phyloP scores from a whole-genome alignment of 1,140 invertebrate genomes.

The Anastatus disparis region DNA sequence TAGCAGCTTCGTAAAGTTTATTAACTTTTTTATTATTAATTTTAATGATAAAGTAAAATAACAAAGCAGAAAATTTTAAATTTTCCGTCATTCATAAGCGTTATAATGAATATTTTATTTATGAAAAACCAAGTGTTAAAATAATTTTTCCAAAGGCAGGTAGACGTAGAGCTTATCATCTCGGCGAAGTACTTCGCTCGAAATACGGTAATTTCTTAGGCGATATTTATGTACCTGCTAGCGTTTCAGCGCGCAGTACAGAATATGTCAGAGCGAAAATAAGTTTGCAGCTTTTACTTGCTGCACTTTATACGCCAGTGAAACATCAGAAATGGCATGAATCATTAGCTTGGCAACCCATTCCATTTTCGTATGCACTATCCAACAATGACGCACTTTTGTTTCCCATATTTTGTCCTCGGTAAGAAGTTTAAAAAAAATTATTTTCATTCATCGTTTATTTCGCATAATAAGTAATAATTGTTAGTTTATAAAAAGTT shows the following conservation, averaged over 20 bases:
- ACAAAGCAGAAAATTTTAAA: too few relatives aligned
- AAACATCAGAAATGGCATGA: slow-evolving; percentile 47
- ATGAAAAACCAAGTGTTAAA: too few relatives aligned
- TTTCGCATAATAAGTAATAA: too few relatives aligned
- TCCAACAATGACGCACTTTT: slow-evolving; percentile 39
- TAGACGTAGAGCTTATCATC: slow-evolving; percentile 59
- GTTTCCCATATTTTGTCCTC: neutral
- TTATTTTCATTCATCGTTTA: too few relatives aligned
- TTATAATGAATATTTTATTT: too few relatives aligned
- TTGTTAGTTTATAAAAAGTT: too few relatives aligned
- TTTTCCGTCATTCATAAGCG: too few relatives aligned
- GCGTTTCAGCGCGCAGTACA: slow-evolving; percentile 61
- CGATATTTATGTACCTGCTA: slow-evolving; percentile 60
- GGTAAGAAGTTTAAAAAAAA: slow-evolving; percentile 1
- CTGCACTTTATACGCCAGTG: slow-evolving; percentile 61
- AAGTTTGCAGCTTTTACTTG: slow-evolving; percentile 67
- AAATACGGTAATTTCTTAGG: slow-evolving; percentile 63
- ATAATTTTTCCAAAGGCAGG: slow-evolving; percentile 60
- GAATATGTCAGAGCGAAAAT: slow-evolving; percentile 70
- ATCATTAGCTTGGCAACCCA: slow-evolving; percentile 50
- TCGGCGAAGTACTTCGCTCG: slow-evolving; percentile 60
- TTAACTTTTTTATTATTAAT: too few relatives aligned
- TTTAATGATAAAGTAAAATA: too few relatives aligned
- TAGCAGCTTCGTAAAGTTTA: too few relatives aligned
- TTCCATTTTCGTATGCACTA: slow-evolving; percentile 44